Conservation (phyloP, 2,888 invertebrate species). For the Mimachlamys varia region DNA sequence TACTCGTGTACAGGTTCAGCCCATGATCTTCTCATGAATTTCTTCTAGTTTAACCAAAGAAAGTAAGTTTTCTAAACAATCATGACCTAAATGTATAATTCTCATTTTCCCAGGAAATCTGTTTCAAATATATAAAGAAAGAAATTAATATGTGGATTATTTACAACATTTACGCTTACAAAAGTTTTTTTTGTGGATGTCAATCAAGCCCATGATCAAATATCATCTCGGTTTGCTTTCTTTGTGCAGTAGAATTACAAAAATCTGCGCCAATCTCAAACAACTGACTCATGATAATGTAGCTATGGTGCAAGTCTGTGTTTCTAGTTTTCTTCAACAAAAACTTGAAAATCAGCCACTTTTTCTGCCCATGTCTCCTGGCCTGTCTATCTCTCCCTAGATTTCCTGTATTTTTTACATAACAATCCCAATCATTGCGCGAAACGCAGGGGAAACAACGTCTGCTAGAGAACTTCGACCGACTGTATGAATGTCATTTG, state of each 20-base stretch:
- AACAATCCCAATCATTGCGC: background rate
- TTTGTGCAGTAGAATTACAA: background rate
- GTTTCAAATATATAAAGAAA: no score
- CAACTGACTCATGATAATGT: background rate
- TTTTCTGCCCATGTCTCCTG: background rate
- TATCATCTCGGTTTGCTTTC: background rate
- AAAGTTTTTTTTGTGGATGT: background rate
- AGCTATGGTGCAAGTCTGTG: constrained; percentile 4
- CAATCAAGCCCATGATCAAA: background rate
- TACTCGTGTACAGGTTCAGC: no score
- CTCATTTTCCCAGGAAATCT: no score
- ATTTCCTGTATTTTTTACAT: background rate
- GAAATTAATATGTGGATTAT: no score
- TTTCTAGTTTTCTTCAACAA: background rate
- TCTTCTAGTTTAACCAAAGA: no score
- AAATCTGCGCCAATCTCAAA: background rate
- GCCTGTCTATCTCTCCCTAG: background rate
- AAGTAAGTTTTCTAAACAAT: no score
- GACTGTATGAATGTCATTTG: background rate
- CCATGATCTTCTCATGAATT: no score
- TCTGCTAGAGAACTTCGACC: background rate
- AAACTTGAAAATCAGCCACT: background rate
- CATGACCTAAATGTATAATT: no score
- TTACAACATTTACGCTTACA: no score
- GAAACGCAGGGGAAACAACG: background rate